Conservation (phyloP, 2,113 vertebrate species). For the Cyrtonyx montezumae region DNA sequence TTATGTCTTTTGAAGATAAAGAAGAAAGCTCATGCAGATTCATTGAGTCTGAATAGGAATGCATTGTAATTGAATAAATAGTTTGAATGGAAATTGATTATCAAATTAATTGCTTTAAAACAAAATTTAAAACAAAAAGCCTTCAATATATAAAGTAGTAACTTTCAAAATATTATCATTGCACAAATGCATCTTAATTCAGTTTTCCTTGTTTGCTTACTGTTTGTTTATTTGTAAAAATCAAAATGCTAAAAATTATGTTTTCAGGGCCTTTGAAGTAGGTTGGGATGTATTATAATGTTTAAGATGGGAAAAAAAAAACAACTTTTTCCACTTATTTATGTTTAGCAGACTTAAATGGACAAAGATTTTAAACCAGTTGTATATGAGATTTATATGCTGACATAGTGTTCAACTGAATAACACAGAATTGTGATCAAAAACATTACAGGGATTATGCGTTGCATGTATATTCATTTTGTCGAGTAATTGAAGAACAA, state of each 20-base stretch:
- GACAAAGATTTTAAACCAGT: neutral
- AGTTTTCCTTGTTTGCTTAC: neutral
- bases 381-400: neutral
- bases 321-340: neutral
- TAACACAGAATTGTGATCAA: neutral
- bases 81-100: neutral
- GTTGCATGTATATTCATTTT: neutral
- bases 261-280: neutral
- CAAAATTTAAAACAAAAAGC: neutral
- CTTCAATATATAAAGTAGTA: neutral
- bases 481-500: neutral
- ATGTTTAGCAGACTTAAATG: neutral
- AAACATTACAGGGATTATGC: neutral
- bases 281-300: neutral
- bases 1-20: neutral
- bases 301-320: neutral
- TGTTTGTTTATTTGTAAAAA: neutral
- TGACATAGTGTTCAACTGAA: neutral
- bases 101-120: neutral
- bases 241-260: neutral
- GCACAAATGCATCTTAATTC: neutral
- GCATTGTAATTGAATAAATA: neutral
- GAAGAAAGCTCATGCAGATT: neutral
- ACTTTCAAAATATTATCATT: neutral
- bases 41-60: neutral